A percentile compares a stretch with the other conserved stretches of the same genome.
These are phyloP conservation scores for Heterotilapia buettikoferi DNA, from an alignment of 2,113 vertebrate species.

Conservation along the genomic window DNA sequence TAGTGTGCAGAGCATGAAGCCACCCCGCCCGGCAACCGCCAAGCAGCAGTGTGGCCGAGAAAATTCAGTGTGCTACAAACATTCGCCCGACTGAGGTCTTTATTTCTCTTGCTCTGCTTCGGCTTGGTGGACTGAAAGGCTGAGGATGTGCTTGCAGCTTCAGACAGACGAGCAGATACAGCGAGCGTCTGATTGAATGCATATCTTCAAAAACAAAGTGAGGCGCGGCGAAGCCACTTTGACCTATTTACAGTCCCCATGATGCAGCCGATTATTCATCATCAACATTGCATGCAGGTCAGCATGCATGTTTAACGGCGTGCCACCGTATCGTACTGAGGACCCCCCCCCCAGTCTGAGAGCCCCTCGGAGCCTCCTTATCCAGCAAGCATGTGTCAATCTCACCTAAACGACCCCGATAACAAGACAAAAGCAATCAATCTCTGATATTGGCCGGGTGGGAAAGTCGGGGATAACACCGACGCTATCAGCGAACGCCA, in stretches of 20 bases:
- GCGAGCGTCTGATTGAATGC: not conserved
- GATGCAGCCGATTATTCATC: slow-evolving; percentile 52
- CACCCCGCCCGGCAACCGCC: slow-evolving; percentile 40
- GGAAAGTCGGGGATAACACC: slow-evolving; percentile 18
- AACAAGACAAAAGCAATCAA: slow-evolving; percentile 63
- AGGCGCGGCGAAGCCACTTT: not conserved
- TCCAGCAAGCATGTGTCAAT: slow-evolving; percentile 48
- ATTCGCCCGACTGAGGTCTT: slow-evolving; percentile 24
- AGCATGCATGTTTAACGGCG: slow-evolving; percentile 53
- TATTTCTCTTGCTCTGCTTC: not conserved
- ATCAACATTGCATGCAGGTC: slow-evolving; percentile 57
- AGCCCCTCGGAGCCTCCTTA: slow-evolving; percentile 31
- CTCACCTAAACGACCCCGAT: slow-evolving; percentile 51
- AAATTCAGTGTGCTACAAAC: slow-evolving; percentile 34
- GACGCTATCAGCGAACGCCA: slow-evolving; percentile 35
- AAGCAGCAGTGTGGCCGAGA: slow-evolving; percentile 34
- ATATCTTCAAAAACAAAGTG: not conserved
- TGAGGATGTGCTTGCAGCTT: not conserved
- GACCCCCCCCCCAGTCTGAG: not conserved
- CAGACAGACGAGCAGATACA: not conserved
- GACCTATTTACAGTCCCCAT: slow-evolving; percentile 43
- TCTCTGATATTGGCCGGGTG: slow-evolving; percentile 47
- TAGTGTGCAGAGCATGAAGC: slow-evolving; percentile 56
- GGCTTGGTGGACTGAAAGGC: not conserved
- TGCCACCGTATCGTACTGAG: not conserved